phyloP scores from a whole-genome alignment of 2,888 invertebrate genomes.

The Timema podura region DNA sequence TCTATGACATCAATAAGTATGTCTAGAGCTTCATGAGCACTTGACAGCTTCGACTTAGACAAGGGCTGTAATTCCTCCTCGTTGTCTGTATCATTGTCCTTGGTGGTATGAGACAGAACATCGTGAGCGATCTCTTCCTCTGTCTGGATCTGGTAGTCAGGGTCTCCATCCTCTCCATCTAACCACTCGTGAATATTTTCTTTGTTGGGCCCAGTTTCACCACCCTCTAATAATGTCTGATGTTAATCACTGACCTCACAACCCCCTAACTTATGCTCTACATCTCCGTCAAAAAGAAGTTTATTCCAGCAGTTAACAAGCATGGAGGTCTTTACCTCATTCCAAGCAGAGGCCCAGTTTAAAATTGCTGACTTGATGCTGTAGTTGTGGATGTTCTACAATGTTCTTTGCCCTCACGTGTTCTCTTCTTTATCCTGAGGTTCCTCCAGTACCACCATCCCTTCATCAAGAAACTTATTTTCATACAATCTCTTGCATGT shows the following conservation, averaged over 20 bases:
- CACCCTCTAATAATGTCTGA: background rate
- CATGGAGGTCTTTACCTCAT: background rate
- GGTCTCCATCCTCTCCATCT: background rate
- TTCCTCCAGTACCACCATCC: conserved; percentile 9
- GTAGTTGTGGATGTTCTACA: background rate
- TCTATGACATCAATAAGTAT: background rate
- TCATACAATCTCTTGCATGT: conserved; percentile 6
- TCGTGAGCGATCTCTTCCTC: conserved; percentile 1
- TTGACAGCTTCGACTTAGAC: background rate
- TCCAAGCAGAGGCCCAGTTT: conserved; percentile 16
- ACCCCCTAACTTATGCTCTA: background rate
- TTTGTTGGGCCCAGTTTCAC: background rate
- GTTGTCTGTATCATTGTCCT: background rate
- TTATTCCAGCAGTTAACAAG: background rate
- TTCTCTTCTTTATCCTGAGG: conserved; percentile 3
- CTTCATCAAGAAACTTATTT: conserved; percentile 8
- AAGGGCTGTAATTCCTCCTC: background rate
- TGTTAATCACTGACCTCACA: background rate
- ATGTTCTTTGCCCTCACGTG: background rate
- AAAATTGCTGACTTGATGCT: conserved; percentile 6
- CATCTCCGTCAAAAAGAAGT: conserved; percentile 3
- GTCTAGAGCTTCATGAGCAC: background rate
- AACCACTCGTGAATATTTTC: background rate
- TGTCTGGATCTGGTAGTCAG: background rate
- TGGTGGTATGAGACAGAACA: conserved; percentile 2